Base-by-base conservation (phyloP, 2,888 invertebrate species). In the Cataglyphis livida region DNA sequence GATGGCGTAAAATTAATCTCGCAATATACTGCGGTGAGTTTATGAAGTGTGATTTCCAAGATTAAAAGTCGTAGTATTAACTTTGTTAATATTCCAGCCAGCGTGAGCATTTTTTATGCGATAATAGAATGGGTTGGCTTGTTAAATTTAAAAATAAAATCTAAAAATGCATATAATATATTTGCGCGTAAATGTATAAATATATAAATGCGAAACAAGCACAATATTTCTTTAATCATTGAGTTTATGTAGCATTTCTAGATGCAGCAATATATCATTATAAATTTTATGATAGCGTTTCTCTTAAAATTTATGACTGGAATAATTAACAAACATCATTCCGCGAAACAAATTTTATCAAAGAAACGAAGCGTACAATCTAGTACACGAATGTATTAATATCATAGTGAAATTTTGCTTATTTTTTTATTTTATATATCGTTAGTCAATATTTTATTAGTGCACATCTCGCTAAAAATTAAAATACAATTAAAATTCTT, bases 1-100 rank as follows among this genome's bases (percentile, higher is more conserved):
- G 76, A 35, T 59, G 74, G 81, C 79, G 71, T 74, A 35, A 78
- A 87, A 86, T 86, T 86, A 86, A 86, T 84, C 84, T 70, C 70
- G 66, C 73, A 84, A 87, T 83, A 84, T 74, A 83, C 73, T 64
- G 62, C 62, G 21, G 10, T 59, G 71, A 41, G 70, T 65, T 86
- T 85, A 86, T 70, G 64, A 51, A 73, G 44, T 9, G 57, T n/a
- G 65, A 66, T 79, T 82, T 74, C 25, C 62, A 28, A 28, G 66
- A 78, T 83, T 78, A 64, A 64, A 66, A 71, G 64, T 73, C 81
- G 51, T 61, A 15, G 15, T 54, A 44, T 44, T 44, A 35, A 76
- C 75, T 75, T 81, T 38, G 61, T 81, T 73, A 44, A 7, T 57
- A 78, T 44, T 59, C 21, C 21, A 6, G 32, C 18, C 12, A 10